phyloP scores from a whole-genome alignment of 2,888 invertebrate species.

The Cerastoderma edule region DNA sequence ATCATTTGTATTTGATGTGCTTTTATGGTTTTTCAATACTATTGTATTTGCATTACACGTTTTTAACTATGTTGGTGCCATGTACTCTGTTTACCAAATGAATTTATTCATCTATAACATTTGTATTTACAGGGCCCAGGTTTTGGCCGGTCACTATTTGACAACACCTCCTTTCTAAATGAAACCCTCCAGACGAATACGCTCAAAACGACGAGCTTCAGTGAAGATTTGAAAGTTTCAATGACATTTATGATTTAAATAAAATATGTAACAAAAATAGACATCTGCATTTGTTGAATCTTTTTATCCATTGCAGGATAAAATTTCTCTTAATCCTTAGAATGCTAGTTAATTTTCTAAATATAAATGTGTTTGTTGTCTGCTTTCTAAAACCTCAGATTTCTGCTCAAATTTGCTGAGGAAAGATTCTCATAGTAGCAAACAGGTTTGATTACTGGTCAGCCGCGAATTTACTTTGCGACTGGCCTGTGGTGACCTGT shows the following conservation, averaged over 20 bases:
- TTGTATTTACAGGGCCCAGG: conserved; percentile 11
- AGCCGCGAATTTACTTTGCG: too few relatives aligned
- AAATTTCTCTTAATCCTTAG: neutral
- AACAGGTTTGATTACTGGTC: too few relatives aligned
- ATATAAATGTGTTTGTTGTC: too few relatives aligned
- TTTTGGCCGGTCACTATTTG: conserved; percentile 10
- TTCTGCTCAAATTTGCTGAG: too few relatives aligned
- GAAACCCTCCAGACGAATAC: neutral
- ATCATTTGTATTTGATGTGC: too few relatives aligned
- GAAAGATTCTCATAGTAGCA: too few relatives aligned
- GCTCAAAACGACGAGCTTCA: neutral
- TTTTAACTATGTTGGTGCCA: neutral
- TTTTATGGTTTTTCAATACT: neutral
- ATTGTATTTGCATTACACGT: neutral
- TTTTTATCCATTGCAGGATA: neutral
- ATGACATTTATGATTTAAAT: neutral
- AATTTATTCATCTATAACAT: neutral
- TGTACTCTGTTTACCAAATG: neutral
- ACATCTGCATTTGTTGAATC: neutral
- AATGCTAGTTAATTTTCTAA: too few relatives aligned
- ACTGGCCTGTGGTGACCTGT: too few relatives aligned
- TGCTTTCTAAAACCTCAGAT: too few relatives aligned
- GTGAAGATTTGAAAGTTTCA: neutral
- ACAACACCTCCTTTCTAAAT: too few relatives aligned
- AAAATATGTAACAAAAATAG: neutral